A percentile compares a stretch with the other conserved stretches of the same genome.
Conservation (phyloP, 1,140 invertebrate species). For the Bombyx mori region ASM3026992v2 NC_085111.1:3743001-3743500, state of each 20-base stretch:
- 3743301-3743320: slow-evolving; percentile 17
- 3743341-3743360: slow-evolving; percentile 16
- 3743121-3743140: too few species aligned
- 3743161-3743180: too few species aligned
- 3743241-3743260: background rate
- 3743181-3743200: too few species aligned
- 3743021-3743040: slow-evolving; percentile 47
- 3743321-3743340: slow-evolving; percentile 17
- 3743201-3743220: too few species aligned
- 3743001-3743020: slow-evolving; percentile 46
- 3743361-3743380: slow-evolving; percentile 30
- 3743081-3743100: too few species aligned
- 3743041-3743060: slow-evolving; percentile 14
- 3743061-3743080: too few species aligned
- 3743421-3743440: slow-evolving; percentile 54
- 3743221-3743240: too few species aligned
- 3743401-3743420: slow-evolving; percentile 42
- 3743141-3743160: too few species aligned
- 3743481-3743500: slow-evolving; percentile 66
- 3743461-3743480: slow-evolving; percentile 69
- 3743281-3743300: too few species aligned
- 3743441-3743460: slow-evolving; percentile 39
- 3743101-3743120: too few species aligned
- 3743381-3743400: slow-evolving; percentile 38
- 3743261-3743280: too few species aligned